phyloP scores from a whole-genome alignment of 2,797 vertebrate genomes.

The Darevskia nairensis region DNA sequence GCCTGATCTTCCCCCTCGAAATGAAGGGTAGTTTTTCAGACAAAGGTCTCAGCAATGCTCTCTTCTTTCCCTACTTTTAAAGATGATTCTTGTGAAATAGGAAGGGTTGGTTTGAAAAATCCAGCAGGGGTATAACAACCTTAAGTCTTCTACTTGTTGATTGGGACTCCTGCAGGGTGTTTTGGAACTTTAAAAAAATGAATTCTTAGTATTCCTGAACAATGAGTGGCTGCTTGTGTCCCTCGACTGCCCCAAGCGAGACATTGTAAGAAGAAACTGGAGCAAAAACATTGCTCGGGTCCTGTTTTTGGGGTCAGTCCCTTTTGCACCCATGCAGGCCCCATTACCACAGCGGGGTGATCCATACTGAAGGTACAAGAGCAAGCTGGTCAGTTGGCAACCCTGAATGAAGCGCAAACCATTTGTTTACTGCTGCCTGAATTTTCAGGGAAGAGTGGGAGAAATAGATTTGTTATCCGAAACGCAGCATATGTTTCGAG shows the following conservation, averaged over 20 bases:
- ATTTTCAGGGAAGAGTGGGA: slow-evolving; percentile 27
- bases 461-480: slow-evolving; percentile 39
- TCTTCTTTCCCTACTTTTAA: not conserved
- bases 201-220: too few relatives aligned
- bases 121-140: not conserved
- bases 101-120: not conserved
- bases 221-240: too few relatives aligned
- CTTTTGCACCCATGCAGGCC: not conserved
- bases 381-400: not conserved
- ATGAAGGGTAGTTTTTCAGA: too few relatives aligned
- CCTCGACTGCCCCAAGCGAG: not conserved
- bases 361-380: not conserved
- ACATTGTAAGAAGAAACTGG: not conserved
- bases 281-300: not conserved
- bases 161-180: too few relatives aligned
- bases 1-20: too few relatives aligned
- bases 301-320: not conserved
- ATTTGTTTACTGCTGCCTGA: slow-evolving; percentile 15
- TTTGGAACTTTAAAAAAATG: too few relatives aligned
- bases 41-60: too few relatives aligned
- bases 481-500: slow-evolving; percentile 57
- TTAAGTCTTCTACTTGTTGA: too few relatives aligned
- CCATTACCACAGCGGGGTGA: not conserved
- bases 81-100: not conserved
- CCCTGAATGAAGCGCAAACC: slow-evolving; percentile 1